phyloP scores from a whole-genome alignment of 2,888 invertebrate genomes.

The Clusia tigrina region DNA sequence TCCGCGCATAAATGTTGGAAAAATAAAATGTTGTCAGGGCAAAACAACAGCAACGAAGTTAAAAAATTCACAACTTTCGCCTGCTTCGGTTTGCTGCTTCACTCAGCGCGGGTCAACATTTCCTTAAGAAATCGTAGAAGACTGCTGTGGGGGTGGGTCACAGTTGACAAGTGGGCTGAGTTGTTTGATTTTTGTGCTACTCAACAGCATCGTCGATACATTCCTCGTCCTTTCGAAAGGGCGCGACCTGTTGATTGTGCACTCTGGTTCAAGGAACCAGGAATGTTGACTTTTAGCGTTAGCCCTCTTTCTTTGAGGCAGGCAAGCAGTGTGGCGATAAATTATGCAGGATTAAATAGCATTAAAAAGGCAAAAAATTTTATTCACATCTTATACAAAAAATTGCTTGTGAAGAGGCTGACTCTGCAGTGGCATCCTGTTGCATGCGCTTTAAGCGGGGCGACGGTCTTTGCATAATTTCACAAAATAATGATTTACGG shows the following conservation, averaged over 20 bases:
- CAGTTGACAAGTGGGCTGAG: not conserved
- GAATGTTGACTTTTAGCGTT: not conserved
- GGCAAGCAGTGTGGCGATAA: slow-evolving; percentile 23
- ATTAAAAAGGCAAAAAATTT: slow-evolving; percentile 34
- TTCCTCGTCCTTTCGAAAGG: not conserved
- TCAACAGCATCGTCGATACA: not conserved
- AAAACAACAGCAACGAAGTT: slow-evolving; percentile 26
- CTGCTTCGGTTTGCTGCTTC: slow-evolving; percentile 16
- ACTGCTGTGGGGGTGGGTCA: not conserved
- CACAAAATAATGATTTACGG: slow-evolving; percentile 25
- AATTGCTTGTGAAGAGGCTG: slow-evolving; percentile 19
- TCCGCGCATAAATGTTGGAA: slow-evolving; percentile 46
- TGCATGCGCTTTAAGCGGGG: slow-evolving; percentile 12
- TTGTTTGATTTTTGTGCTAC: slow-evolving; percentile 20
- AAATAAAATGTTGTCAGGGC: slow-evolving; percentile 37
- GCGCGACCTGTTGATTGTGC: slow-evolving; percentile 33
- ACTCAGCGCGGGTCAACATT: slow-evolving; percentile 27
- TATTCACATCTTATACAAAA: slow-evolving; percentile 29
- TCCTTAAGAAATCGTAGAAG: slow-evolving; percentile 14
- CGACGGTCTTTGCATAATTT: slow-evolving; percentile 18
- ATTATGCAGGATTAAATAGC: slow-evolving; percentile 38
- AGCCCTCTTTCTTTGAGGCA: slow-evolving; percentile 19
- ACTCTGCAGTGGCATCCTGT: slow-evolving; percentile 17
- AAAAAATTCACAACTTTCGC: slow-evolving; percentile 31
- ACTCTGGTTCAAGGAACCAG: not conserved